Evolutionary conservation across 2,113 vertebrate species (phyloP).

Genomic region (Vulpes vulpes): DNA sequence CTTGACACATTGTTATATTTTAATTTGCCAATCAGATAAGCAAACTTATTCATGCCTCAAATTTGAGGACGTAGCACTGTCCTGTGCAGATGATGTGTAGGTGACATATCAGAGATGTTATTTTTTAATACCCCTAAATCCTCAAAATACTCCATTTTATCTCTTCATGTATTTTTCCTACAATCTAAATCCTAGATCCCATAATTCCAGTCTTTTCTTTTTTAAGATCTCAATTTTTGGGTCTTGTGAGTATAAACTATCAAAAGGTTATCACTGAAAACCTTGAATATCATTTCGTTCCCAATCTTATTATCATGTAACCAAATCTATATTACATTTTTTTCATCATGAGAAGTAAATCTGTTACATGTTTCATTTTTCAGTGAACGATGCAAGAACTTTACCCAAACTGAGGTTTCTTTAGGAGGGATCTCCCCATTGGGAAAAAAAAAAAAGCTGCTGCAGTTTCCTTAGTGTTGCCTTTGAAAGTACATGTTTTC

Average conservation of each 20-base stretch:
- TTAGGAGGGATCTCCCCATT: neutral
- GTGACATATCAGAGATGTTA: neutral
- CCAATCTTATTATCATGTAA: neutral
- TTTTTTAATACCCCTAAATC: neutral
- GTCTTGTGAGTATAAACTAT: slow-evolving; percentile 39
- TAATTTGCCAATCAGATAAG: neutral
- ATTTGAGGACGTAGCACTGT: neutral
- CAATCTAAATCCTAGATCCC: slow-evolving; percentile 22
- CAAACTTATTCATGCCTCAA: slow-evolving; percentile 21
- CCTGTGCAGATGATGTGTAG: neutral
- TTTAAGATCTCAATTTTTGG: neutral
- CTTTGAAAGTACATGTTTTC: slow-evolving; percentile 27
- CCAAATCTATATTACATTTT: neutral
- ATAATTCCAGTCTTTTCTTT: neutral
- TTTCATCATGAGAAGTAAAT: neutral
- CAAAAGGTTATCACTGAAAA: slow-evolving; percentile 22
- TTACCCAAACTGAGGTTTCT: slow-evolving; percentile 15
- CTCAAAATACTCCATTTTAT: slow-evolving; percentile 19
- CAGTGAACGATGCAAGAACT: neutral
- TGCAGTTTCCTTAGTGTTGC: neutral
- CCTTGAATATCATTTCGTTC: neutral
- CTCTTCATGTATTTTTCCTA: neutral
- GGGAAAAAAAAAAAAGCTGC: neutral
- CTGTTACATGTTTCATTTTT: neutral
- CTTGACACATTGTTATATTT: neutral